A percentile compares a stretch with the other conserved stretches of the same genome.
These are phyloP conservation scores for Alexandromys fortis DNA, from an alignment of 2,113 vertebrate genomes.

Conservation along the genomic window DNA sequence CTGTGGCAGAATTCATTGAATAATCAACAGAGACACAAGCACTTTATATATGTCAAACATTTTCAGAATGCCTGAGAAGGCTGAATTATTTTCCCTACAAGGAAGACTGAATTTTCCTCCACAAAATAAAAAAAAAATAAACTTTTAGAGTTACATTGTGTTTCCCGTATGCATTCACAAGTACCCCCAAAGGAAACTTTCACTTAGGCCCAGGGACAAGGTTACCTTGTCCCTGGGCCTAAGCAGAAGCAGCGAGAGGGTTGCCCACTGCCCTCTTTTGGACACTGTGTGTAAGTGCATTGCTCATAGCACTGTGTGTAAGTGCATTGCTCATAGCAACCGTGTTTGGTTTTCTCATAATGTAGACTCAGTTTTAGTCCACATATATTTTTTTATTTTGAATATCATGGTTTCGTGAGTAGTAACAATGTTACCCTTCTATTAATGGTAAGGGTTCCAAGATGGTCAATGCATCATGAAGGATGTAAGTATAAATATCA, in stretches of 20 bases:
- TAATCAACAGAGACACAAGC: not conserved
- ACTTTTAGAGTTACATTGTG: not conserved
- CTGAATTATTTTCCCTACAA: not conserved
- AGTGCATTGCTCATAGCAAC: not conserved
- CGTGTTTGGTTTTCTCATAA: not conserved
- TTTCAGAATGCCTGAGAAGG: not conserved
- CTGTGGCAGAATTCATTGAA: accelerated
- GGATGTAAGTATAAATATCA: not conserved
- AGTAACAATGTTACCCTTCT: not conserved
- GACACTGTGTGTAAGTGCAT: not conserved
- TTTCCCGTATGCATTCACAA: not conserved
- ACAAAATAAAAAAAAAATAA: not conserved
- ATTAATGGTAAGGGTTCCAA: not conserved
- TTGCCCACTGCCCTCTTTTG: not conserved
- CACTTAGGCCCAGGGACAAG: too few species aligned
- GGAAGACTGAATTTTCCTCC: not conserved
- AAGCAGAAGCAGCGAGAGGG: not conserved
- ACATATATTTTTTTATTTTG: not conserved
- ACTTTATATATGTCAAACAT: not conserved
- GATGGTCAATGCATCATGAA: not conserved
- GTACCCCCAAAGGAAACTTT: not conserved
- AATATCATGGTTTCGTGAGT: not conserved
- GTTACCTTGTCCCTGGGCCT: too few species aligned
- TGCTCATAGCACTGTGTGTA: not conserved
- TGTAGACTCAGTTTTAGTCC: not conserved